These are phyloP conservation scores for Vulpes ferrilata DNA, from an alignment of 2,113 vertebrate genomes.

Conservation along the genomic window DNA sequence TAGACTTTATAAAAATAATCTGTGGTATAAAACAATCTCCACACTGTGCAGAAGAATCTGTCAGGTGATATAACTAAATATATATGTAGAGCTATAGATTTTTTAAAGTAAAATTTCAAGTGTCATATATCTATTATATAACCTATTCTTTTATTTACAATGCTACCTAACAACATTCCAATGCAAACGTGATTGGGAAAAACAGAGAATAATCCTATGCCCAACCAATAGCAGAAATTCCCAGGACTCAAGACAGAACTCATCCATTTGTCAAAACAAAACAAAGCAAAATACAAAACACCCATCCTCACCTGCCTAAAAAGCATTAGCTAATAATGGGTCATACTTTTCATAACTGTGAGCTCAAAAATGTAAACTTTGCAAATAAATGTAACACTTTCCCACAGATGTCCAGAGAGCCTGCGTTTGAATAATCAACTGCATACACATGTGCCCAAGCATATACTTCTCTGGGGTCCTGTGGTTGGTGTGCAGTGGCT, in stretches of 20 bases:
- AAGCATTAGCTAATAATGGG: background rate
- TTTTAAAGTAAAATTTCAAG: slow-evolving; percentile 88
- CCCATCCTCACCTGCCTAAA: background rate
- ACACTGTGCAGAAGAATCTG: slow-evolving; percentile 85
- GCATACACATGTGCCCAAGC: fast-evolving
- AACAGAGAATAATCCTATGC: background rate
- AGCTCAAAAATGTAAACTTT: slow-evolving; percentile 53
- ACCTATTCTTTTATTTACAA: slow-evolving; percentile 88
- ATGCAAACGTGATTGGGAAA: slow-evolving; percentile 9
- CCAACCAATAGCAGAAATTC: background rate
- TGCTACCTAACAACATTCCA: slow-evolving; percentile 83
- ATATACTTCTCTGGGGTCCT: background rate
- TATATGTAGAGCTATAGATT: slow-evolving; percentile 80
- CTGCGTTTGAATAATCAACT: background rate
- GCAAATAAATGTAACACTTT: background rate
- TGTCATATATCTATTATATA: slow-evolving; percentile 84
- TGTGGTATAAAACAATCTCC: slow-evolving; percentile 89
- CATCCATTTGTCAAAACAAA: background rate
- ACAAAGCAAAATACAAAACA: background rate
- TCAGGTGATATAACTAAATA: slow-evolving; percentile 87
- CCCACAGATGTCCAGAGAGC: background rate
- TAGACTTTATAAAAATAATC: slow-evolving; percentile 90
- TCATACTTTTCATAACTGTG: background rate
- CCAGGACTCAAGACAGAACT: background rate
- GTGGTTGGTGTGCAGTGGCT: background rate